Base-by-base conservation (phyloP, 1,140 invertebrate species). In the Neodiprion pinetum region DNA sequence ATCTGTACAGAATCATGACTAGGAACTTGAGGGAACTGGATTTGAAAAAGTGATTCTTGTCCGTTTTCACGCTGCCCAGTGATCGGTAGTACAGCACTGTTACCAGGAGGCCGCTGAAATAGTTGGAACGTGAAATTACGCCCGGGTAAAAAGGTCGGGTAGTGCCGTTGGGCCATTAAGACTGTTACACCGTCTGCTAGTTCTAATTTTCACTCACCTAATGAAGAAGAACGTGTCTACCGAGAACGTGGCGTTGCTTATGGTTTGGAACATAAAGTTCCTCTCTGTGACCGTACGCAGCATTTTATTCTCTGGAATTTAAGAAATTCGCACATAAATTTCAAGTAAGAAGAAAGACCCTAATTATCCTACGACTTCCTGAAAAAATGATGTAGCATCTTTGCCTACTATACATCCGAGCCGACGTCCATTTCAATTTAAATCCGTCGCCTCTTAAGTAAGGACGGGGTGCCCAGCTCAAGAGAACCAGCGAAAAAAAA, bases 191-290 rank as follows among this genome's bases (percentile, higher is more conserved):
- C 1, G 28, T 40, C 28, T 40, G 28, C 28, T 40, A 40, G 28
- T 40, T 40, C 28, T 40, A 40, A 21, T 2, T 14, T 28, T 78
- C n/a, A 28, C 50, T 83, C 83, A 93, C 94, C 94, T 96, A 78
- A 96, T 96, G 83, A 96, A 95, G 88, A 98, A 97, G 89, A 97
- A 98, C 8, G 95, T 95, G 85, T 97, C 96, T 17, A 97, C 96
- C 61, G 96, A 96, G 83, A 96, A 96, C 4, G 95, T 95, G 7
- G 95, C 96, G 85, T 97, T 97, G 72, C 94, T 94, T 74, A 96
- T 93, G 9, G 95, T 94, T 85, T 96, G 95, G 83, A 95, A 96
- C 88, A 94, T 91, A 80, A 95, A 93, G 78, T 93, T 94, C 72
- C 93, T 90, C 83, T 96, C 95, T 4, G 93, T 93, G 76, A 96